phyloP scores from a whole-genome alignment of 2,888 invertebrate species.

The Cantharis rufa region DNA sequence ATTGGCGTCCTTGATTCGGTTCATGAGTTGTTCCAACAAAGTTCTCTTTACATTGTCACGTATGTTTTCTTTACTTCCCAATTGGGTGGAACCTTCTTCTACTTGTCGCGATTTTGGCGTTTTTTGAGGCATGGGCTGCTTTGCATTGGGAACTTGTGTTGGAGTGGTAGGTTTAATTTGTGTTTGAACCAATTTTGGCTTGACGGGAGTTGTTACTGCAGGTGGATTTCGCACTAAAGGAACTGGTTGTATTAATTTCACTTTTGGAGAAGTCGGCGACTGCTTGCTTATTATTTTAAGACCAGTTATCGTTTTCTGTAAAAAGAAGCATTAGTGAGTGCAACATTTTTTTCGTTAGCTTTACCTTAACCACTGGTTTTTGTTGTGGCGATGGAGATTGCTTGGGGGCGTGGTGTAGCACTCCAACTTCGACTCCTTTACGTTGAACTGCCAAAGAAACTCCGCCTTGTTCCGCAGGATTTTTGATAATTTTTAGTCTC shows the following conservation, averaged over 20 bases:
- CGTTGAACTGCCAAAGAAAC: conserved; percentile 51
- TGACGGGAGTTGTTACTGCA: conserved; percentile 39
- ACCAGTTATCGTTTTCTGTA: conserved; percentile 10
- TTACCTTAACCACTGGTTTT: conserved; percentile 2
- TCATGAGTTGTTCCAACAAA: conserved; percentile 64
- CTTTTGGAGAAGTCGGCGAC: conserved; percentile 50
- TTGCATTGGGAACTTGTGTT: conserved; percentile 33
- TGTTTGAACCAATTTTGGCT: conserved; percentile 45
- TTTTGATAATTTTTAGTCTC: conserved; percentile 43
- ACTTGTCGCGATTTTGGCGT: conserved; percentile 44
- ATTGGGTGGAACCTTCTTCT: conserved; percentile 38
- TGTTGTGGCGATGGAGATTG: not conserved
- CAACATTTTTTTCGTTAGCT: not conserved
- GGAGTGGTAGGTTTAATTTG: conserved; percentile 31
- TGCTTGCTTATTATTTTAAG: conserved; percentile 37
- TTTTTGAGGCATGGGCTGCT: conserved; percentile 45
- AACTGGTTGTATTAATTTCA: conserved; percentile 50
- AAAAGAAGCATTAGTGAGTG: not conserved
- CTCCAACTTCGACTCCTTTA: conserved; percentile 49
- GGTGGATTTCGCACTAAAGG: conserved; percentile 38
- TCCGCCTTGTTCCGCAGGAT: conserved; percentile 44
- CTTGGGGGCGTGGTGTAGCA: conserved; percentile 48
- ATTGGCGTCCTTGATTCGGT: conserved; percentile 61
- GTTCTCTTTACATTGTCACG: conserved; percentile 84
- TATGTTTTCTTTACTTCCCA: conserved; percentile 64